Base-by-base conservation (phyloP, 2,888 invertebrate species). In the Ophion slaviceki region DNA sequence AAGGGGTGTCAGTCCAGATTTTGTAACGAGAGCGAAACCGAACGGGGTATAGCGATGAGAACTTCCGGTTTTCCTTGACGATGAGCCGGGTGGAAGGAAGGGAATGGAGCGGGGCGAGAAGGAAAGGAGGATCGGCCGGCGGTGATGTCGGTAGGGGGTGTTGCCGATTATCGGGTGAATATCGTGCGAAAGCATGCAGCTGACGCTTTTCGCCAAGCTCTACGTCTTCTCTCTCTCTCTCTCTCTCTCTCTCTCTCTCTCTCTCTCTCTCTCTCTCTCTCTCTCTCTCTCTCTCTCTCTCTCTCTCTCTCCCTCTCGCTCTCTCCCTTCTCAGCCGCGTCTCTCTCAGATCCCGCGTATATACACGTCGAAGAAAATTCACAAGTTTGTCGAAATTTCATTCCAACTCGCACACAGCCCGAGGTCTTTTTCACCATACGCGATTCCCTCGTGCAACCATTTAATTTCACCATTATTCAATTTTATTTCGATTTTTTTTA, bases 101-200 rank as follows among this genome's bases (percentile, higher is more conserved):
- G 36, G 20, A n/a, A 10, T 8, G 57, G 40, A 20, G 24, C 36
- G 20, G 59, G 40, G 24, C 24, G 36, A 53, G 53, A 61, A 20
- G 20, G 61, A 10, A 24, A 8, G 61, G 20, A 79, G 57, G 40
- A 68, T n/a, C 36, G 59, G 70, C 70, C 32, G 70, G 28, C 40
- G 89, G 84, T 88, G 86, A 87, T 88, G 84, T 81, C 85, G 81
- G 40, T 47, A 59, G 67, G 67, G 77, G 77, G 77, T 74, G 67
- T 75, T 89, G 89, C 89, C 90, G 92, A 92, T 92, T 92, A 93
- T 92, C 90, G 92, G 80, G 90, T 89, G 88, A 92, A 92, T 90
- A 89, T 90, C 91, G 91, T 92, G 92, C 89, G 92, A 93, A 92
- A 90, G 88, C 88, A 88, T 90, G 91, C 92, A 93, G 92, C 92